phyloP scores from a whole-genome alignment of 2,888 invertebrate genomes.

The Tortrix viridana region DNA sequence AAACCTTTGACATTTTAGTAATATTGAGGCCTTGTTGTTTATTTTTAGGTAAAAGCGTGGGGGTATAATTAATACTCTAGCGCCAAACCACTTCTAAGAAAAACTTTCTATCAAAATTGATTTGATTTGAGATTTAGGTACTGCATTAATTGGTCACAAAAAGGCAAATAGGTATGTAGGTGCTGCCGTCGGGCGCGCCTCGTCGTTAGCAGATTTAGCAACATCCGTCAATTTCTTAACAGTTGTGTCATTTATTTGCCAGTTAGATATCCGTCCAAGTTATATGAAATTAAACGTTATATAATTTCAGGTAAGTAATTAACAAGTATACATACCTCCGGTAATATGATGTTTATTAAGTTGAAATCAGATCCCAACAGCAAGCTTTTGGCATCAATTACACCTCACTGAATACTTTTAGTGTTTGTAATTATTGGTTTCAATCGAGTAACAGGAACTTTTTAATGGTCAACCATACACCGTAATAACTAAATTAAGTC shows the following conservation, averaged over 20 bases:
- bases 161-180: neutral
- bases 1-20: neutral
- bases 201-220: slow-evolving; percentile 22
- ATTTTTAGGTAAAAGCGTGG: neutral
- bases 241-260: slow-evolving; percentile 15
- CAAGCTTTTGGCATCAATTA: too few species aligned
- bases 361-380: neutral
- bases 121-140: slow-evolving; percentile 22
- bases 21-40: neutral
- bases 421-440: neutral
- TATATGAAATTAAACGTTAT: neutral
- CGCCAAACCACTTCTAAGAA: slow-evolving; percentile 3
- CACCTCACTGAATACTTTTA: neutral
- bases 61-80: neutral
- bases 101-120: slow-evolving; percentile 11
- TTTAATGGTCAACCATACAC: neutral
- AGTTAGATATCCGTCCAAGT: slow-evolving; percentile 10
- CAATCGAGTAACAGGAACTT: neutral
- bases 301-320: too few species aligned
- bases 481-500: neutral
- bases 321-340: too few species aligned
- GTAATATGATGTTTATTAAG: neutral
- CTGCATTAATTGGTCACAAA: slow-evolving; percentile 18
- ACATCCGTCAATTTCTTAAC: slow-evolving; percentile 26
- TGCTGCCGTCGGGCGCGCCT: neutral